Evolutionary conservation across 2,797 vertebrate species (phyloP).

Genomic region (Girardinus metallicus): DNA sequence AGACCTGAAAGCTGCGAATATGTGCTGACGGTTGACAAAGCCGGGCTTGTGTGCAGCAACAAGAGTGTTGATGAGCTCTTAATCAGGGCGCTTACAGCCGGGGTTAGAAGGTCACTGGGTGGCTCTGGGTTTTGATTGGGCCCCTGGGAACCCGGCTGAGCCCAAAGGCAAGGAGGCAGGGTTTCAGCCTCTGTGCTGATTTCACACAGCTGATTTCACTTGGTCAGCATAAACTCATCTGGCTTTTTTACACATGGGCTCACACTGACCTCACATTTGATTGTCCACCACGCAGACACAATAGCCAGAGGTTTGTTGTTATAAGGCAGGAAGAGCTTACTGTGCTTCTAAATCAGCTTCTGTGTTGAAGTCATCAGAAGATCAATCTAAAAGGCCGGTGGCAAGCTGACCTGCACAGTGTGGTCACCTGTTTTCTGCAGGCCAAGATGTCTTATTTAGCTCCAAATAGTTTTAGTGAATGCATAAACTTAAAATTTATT

Average conservation of each 20-base stretch:
- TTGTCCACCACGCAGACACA: slow-evolving; percentile 56
- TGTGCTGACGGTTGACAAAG: slow-evolving; percentile 63
- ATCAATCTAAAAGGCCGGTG: slow-evolving; percentile 19
- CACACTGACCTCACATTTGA: slow-evolving; percentile 31
- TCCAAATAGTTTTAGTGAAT: slow-evolving; percentile 19
- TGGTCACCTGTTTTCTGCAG: slow-evolving; percentile 43
- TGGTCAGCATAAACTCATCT: slow-evolving; percentile 52
- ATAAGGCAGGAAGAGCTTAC: slow-evolving; percentile 60
- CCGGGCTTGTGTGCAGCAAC: slow-evolving; percentile 67
- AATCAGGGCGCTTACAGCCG: slow-evolving; percentile 78
- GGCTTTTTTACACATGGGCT: slow-evolving; percentile 26
- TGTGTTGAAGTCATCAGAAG: slow-evolving; percentile 14
- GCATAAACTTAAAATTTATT: slow-evolving; percentile 33
- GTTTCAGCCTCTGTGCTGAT: slow-evolving; percentile 46
- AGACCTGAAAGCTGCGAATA: slow-evolving; percentile 33
- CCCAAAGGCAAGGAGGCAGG: slow-evolving; percentile 49
- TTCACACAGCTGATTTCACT: slow-evolving; percentile 60
- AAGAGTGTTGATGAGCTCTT: slow-evolving; percentile 74
- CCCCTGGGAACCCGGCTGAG: slow-evolving; percentile 67
- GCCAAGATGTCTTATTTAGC: slow-evolving; percentile 42
- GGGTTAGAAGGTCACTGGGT: slow-evolving; percentile 72
- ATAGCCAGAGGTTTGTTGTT: slow-evolving; percentile 62
- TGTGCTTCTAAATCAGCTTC: slow-evolving; percentile 44
- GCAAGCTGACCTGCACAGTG: slow-evolving; percentile 27
- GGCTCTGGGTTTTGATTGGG: slow-evolving; percentile 71